Base-by-base conservation (phyloP, 2,113 vertebrate species). In the Circaetus gallicus region DNA sequence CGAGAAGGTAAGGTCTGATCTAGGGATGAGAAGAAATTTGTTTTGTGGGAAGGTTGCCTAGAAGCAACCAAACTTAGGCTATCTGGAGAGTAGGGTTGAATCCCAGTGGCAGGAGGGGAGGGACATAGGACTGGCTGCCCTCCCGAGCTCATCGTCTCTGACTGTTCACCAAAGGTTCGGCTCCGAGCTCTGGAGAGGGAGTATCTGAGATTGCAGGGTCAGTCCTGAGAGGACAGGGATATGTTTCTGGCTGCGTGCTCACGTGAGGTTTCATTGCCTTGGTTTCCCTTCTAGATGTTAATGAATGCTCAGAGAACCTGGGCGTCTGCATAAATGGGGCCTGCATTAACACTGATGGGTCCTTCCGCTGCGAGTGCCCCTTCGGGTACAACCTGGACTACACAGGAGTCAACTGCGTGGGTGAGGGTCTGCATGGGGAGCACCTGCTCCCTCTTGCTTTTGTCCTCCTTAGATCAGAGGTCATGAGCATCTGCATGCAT, bases 341-440 rank as follows among this genome's bases (percentile, higher is more conserved):
- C 29, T 99, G 99, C 87, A 99, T 99, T 93, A 99, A 99, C 97
- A 99, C 99, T 0, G 99, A 99, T 1, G 99, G 99, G 26, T 99
- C 99, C 4, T 99, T 99, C 98, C 99, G 99, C 95, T 99, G 99
- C 26, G 99, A 99, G 97, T 99, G 99, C 82, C 99, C 99, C 65
- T 99, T 99, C 1, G 99, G 99, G 12, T 99, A 99, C 97, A 99
- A 98, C 97, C 97, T 99, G 97, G 99, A 99, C 97, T 99, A 98
- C 98, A 99, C 98, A 0, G 98, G 99, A 67, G 95, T 99, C 96
- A 98, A 99, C 97, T 99, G 99, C 20, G 96, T 99, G 78, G 99
- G 99, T 99, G 92, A 98, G 98, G 21, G 20, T 7, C 93, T 40
- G 25, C 43, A 1, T 7, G 50, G 29, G 59, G 55, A 49, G 34